Percentiles rank a stretch among this genome's conserved stretches.
These are phyloP conservation scores for Dipus sagitta DNA, from an alignment of 2,797 vertebrate genomes.

Conservation along the genomic window DNA sequence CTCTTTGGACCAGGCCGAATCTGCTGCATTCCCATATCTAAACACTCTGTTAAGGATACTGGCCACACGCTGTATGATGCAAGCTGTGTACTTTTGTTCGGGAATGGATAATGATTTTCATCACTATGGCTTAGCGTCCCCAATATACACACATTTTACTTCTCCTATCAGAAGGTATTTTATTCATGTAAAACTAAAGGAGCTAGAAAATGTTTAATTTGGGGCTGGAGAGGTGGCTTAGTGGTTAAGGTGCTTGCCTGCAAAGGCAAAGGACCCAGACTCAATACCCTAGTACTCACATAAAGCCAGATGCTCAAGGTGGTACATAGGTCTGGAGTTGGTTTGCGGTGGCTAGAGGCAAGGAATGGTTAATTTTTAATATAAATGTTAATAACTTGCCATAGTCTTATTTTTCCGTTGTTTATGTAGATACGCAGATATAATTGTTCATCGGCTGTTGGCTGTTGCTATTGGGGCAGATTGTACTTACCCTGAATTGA, in stretches of 20 bases:
- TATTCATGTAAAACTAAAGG: slow-evolving; percentile 21
- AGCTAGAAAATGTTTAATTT: not conserved
- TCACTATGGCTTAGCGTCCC: slow-evolving; percentile 97
- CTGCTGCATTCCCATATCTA: slow-evolving; percentile 92
- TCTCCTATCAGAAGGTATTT: slow-evolving; percentile 97
- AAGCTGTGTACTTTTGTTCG: slow-evolving; percentile 98
- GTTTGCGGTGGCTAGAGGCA: too few species aligned
- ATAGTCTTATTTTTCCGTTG: slow-evolving; percentile 11
- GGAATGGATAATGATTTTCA: slow-evolving; percentile 98
- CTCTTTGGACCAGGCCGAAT: slow-evolving; percentile 93
- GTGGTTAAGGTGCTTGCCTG: too few species aligned
- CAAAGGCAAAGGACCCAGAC: too few species aligned
- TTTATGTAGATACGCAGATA: slow-evolving; percentile 92
- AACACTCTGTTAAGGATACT: slow-evolving; percentile 97
- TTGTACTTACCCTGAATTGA: slow-evolving; percentile 95
- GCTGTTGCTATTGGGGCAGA: slow-evolving; percentile 96
- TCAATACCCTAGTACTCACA: too few species aligned
- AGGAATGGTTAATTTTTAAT: slow-evolving; percentile 21
- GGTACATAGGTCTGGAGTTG: too few species aligned
- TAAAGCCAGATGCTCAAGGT: too few species aligned
- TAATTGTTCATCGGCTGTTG: slow-evolving; percentile 96
- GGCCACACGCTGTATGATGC: slow-evolving; percentile 99
- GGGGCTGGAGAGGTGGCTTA: too few species aligned
- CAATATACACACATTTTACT: slow-evolving; percentile 99
- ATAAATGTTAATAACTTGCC: not conserved